A percentile compares a stretch with the other conserved stretches of the same genome.
These are phyloP conservation scores for Diadromus collaris DNA, from an alignment of 2,888 invertebrate species.

Conservation along the genomic window DNA sequence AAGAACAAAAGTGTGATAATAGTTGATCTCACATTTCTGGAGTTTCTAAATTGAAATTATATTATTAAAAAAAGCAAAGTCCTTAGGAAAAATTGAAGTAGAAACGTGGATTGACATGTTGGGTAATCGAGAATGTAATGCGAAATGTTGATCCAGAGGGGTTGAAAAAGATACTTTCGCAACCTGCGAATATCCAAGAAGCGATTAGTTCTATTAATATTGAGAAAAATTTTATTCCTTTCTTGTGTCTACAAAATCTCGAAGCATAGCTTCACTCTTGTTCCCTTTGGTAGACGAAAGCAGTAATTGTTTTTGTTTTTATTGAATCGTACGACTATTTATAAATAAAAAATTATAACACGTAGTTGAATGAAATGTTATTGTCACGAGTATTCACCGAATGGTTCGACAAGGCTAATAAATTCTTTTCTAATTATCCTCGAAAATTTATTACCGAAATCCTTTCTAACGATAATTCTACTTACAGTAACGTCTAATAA, in stretches of 20 bases:
- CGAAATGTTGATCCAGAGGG: not conserved
- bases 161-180: not conserved
- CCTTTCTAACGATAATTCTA: slow-evolving; percentile 6
- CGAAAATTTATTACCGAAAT: slow-evolving; percentile 5
- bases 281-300: not conserved
- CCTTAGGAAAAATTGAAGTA: not conserved
- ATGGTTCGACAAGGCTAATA: slow-evolving; percentile 33
- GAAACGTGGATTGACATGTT: not conserved
- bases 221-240: not conserved
- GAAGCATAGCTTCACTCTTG: slow-evolving; percentile 22
- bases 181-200: not conserved
- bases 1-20: not conserved
- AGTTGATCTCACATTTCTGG: not conserved
- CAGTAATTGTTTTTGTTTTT: not conserved
- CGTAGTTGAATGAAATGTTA: slow-evolving; percentile 43
- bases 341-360: slow-evolving; percentile 20
- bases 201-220: not conserved
- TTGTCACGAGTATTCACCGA: slow-evolving; percentile 39
- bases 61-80: not conserved
- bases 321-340: not conserved
- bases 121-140: not conserved
- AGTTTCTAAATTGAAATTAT: not conserved
- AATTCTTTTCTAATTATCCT: slow-evolving; percentile 41
- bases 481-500: slow-evolving; percentile 20
- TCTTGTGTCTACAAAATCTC: not conserved